Conservation (phyloP, 2,888 invertebrate species). For the Colostygia pectinataria region DNA sequence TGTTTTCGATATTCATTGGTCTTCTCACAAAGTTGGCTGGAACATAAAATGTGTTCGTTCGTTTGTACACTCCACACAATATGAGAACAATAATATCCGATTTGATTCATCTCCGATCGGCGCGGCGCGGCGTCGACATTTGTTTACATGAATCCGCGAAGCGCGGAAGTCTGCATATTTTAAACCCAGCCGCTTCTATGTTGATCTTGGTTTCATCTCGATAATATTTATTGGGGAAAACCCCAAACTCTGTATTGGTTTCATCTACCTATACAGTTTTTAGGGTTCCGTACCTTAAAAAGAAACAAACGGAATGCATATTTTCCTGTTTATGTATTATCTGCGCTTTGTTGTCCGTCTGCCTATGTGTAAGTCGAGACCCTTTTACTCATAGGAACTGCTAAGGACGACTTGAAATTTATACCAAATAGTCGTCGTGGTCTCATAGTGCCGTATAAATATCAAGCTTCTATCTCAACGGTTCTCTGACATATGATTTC, state of each 20-base stretch:
- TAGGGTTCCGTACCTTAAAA: too few relatives aligned
- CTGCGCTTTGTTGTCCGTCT: too few relatives aligned
- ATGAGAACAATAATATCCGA: constrained; percentile 62
- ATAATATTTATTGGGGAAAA: constrained; percentile 74
- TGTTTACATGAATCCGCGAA: constrained; percentile 73
- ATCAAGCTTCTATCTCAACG: too few relatives aligned
- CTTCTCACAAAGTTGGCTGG: constrained; percentile 13
- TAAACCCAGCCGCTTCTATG: constrained; percentile 64
- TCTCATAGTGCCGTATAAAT: too few relatives aligned
- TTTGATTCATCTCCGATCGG: constrained; percentile 60
- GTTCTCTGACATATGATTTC: too few relatives aligned
- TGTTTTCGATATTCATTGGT: neutral
- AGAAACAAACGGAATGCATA: too few relatives aligned
- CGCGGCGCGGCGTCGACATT: constrained; percentile 57
- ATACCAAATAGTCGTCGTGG: too few relatives aligned
- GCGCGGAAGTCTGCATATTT: constrained; percentile 74
- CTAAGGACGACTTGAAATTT: too few relatives aligned
- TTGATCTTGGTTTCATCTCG: constrained; percentile 77
- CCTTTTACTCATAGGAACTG: too few relatives aligned
- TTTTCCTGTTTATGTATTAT: too few relatives aligned
- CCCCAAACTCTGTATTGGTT: constrained; percentile 70
- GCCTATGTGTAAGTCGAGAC: too few relatives aligned
- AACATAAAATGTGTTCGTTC: constrained; percentile 18
- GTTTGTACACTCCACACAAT: constrained; percentile 13
- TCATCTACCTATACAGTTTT: constrained; percentile 44